Conservation (phyloP, 2,888 invertebrate genomes). For the Patella pellucida region DNA sequence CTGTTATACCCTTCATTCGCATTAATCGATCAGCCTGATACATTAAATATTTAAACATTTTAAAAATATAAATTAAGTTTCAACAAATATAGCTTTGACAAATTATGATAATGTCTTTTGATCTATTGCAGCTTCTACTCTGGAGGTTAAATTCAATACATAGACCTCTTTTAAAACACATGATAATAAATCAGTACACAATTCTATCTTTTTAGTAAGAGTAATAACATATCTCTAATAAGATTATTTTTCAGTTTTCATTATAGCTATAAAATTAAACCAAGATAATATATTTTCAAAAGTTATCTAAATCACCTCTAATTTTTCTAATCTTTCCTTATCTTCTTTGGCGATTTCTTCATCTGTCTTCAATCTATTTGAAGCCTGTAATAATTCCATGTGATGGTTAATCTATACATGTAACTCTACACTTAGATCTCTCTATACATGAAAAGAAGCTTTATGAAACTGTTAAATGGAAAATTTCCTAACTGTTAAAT, state of each 20-base stretch:
- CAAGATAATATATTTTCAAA: not conserved
- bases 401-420: slow-evolving; percentile 12
- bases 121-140: too few species aligned
- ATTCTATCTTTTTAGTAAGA: not conserved
- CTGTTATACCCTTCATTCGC: slow-evolving; percentile 80
- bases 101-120: too few species aligned
- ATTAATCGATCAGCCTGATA: slow-evolving; percentile 77
- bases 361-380: slow-evolving; percentile 86
- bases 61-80: too few species aligned
- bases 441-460: too few species aligned
- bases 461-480: too few species aligned
- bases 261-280: not conserved
- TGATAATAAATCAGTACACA: too few species aligned
- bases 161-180: too few species aligned
- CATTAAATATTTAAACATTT: not conserved
- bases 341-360: slow-evolving; percentile 87
- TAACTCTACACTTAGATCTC: not conserved
- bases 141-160: too few species aligned
- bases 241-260: slow-evolving; percentile 4
- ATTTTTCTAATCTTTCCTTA: slow-evolving; percentile 80
- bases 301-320: slow-evolving; percentile 76
- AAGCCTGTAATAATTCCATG: slow-evolving; percentile 74
- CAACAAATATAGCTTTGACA: too few species aligned
- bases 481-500: too few species aligned
- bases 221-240: not conserved